Conservation (phyloP, 1,140 invertebrate species). For the Drosophila punjabiensis region DNA sequence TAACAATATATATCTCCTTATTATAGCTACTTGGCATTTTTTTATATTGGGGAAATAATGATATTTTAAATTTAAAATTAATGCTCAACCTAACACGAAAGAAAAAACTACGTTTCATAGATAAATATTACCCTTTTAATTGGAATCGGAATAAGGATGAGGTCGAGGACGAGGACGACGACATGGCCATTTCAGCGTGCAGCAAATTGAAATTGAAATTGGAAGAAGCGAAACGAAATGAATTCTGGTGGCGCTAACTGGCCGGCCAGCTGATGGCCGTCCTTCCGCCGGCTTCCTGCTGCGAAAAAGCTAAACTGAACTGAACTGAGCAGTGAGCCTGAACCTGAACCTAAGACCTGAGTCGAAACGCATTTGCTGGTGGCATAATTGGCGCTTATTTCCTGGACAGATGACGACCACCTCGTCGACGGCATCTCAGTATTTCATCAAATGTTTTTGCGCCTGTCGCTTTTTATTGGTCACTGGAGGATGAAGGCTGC, state of each 20-base stretch:
- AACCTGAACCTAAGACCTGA: constrained; percentile 36
- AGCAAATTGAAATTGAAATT: constrained; percentile 79
- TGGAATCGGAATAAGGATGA: constrained; percentile 4
- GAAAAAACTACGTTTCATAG: background rate
- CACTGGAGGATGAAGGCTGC: constrained; percentile 64
- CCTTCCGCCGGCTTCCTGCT: constrained; percentile 70
- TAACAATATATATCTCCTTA: background rate
- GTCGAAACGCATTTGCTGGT: constrained; percentile 76
- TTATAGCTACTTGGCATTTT: background rate
- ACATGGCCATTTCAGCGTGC: constrained; percentile 72
- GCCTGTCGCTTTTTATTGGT: constrained; percentile 76
- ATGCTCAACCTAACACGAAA: background rate
- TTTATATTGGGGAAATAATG: background rate
- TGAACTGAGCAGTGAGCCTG: background rate
- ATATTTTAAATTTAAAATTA: background rate
- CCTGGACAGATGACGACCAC: constrained; percentile 75
- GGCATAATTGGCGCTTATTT: constrained; percentile 85
- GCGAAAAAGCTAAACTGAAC: constrained; percentile 41
- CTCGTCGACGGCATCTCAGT: constrained; percentile 48
- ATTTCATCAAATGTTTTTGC: constrained; percentile 79
- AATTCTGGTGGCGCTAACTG: constrained; percentile 76
- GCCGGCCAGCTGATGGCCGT: constrained; percentile 59
- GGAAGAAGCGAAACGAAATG: constrained; percentile 79
- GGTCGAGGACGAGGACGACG: constrained; percentile 30
- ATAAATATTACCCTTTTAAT: background rate